A percentile compares a stretch with the other conserved stretches of the same genome.
Conservation (phyloP, 2,797 vertebrate genomes). For the Furcifer pardalis region DNA sequence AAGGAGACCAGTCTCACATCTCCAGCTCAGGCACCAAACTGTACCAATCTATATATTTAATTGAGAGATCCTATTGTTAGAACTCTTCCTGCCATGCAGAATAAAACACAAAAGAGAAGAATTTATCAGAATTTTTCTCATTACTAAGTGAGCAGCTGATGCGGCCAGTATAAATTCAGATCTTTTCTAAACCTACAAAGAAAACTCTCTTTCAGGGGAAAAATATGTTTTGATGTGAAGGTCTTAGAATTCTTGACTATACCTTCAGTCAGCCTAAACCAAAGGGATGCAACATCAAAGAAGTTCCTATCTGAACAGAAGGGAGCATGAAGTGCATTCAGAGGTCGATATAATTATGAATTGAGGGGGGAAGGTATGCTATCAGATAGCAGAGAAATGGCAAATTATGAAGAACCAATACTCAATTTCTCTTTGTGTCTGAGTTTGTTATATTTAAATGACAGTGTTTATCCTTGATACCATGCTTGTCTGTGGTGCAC, state of each 20-base stretch:
- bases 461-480: not conserved
- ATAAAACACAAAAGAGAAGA: not conserved
- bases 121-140: not conserved
- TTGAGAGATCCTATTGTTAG: not conserved
- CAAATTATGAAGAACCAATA: not conserved
- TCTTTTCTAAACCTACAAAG: not conserved
- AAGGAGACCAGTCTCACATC: too few relatives aligned
- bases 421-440: not conserved
- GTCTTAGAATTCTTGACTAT: not conserved
- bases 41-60: not conserved
- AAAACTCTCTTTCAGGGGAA: not conserved
- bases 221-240: not conserved
- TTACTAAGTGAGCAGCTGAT: not conserved
- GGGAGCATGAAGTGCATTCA: too few relatives aligned
- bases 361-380: not conserved
- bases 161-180: not conserved
- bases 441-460: not conserved
- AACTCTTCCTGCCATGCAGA: not conserved
- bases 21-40: not conserved
- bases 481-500: not conserved
- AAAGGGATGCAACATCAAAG: not conserved
- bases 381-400: not conserved
- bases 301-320: not conserved
- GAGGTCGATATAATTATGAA: not conserved
- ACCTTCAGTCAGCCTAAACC: not conserved